These are phyloP conservation scores for Megalonaias nervosa DNA, from an alignment of 1,140 invertebrate species.

Conservation along the genomic window DNA sequence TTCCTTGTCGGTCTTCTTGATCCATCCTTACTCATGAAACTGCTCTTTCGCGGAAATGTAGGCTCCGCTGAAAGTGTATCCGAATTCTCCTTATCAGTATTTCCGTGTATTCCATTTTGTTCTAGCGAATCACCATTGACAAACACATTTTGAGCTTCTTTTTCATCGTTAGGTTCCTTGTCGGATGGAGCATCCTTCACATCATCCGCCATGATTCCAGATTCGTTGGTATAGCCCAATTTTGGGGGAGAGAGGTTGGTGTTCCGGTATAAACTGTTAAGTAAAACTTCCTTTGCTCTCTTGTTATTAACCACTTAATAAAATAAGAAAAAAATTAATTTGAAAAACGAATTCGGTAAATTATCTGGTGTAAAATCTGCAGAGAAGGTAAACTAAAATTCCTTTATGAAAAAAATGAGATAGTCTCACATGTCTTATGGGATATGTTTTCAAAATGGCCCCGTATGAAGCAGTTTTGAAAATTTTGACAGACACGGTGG, in stretches of 20 bases:
- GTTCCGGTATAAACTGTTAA: too few relatives aligned
- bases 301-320: too few relatives aligned
- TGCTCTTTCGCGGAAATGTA: conserved; percentile 53
- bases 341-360: too few relatives aligned
- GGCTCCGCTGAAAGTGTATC: conserved; percentile 44
- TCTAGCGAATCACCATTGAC: conserved; percentile 56
- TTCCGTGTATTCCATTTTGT: conserved; percentile 35
- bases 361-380: too few relatives aligned
- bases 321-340: too few relatives aligned
- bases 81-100: conserved; percentile 41
- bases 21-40: conserved; percentile 62
- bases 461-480: too few relatives aligned
- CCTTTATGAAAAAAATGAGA: too few relatives aligned
- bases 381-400: too few relatives aligned
- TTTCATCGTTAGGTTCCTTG: conserved; percentile 38
- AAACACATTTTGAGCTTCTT: conserved; percentile 54
- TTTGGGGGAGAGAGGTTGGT: conserved; percentile 5
- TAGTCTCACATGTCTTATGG: too few relatives aligned
- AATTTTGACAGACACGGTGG: too few relatives aligned
- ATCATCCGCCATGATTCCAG: conserved; percentile 59
- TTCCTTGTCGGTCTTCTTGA: conserved; percentile 56
- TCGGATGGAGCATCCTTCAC: conserved; percentile 44
- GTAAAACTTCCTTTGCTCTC: too few relatives aligned
- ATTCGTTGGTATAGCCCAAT: conserved; percentile 18
- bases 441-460: too few relatives aligned